A percentile compares a stretch with the other conserved stretches of the same genome.
These are phyloP conservation scores for Calyptommatus sinebrachiatus DNA, from an alignment of 2,113 vertebrate species.

Conservation along the genomic window DNA sequence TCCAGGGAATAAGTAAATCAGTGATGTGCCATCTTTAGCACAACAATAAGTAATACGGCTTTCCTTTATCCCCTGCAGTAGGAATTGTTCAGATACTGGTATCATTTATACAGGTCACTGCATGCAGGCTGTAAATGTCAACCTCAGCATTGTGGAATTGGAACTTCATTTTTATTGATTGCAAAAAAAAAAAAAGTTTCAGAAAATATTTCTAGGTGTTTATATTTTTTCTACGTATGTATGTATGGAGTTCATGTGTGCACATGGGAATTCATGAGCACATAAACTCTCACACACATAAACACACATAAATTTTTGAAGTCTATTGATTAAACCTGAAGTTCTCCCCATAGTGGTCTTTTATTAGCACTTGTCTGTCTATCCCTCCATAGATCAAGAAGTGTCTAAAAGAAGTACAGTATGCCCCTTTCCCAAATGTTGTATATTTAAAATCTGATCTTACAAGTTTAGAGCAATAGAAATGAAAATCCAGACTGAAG, in stretches of 20 bases:
- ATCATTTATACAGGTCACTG: neutral
- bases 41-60: neutral
- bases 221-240: neutral
- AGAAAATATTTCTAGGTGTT: neutral
- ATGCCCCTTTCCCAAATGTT: no score
- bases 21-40: conserved; percentile 7
- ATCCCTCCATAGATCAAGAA: no score
- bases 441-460: no score
- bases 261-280: no score
- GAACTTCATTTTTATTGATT: conserved; percentile 8
- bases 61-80: neutral
- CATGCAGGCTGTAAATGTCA: neutral
- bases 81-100: neutral
- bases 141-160: neutral
- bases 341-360: no score
- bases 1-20: neutral
- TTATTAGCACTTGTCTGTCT: no score
- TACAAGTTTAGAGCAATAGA: no score
- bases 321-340: no score
- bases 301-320: no score
- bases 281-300: no score
- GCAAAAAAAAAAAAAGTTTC: conserved; percentile 8
- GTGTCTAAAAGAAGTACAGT: no score
- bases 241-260: neutral
- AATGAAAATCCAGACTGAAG: no score